These are phyloP conservation scores for Ataeniobius toweri DNA, from an alignment of 2,797 vertebrate species.

Conservation along the genomic window DNA sequence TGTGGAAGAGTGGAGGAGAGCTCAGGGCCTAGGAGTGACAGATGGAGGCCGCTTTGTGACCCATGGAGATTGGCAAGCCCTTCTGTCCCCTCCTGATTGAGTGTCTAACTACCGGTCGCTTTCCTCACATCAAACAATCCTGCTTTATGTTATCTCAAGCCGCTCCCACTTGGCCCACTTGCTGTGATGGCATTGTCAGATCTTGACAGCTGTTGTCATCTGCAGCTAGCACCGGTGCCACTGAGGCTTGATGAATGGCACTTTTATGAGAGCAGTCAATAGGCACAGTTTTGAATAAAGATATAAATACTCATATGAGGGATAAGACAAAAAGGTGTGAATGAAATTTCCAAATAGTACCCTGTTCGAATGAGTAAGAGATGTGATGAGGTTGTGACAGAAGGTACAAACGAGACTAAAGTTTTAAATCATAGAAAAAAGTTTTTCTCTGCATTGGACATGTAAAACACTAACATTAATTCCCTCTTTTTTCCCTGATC, in stretches of 20 bases:
- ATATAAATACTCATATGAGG: conserved; percentile 44
- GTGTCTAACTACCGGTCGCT: conserved; percentile 75
- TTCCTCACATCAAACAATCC: conserved; percentile 70
- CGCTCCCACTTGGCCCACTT: conserved; percentile 69
- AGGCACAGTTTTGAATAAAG: conserved; percentile 53
- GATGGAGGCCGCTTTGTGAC: conserved; percentile 75
- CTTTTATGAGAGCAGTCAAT: conserved; percentile 66
- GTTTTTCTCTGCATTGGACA: conserved; percentile 7
- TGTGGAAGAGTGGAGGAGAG: conserved; percentile 49
- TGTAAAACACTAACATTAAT: background rate
- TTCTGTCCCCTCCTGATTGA: conserved; percentile 76
- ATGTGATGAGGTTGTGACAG: conserved; percentile 1
- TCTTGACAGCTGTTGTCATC: conserved; percentile 77
- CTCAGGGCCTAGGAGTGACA: conserved; percentile 68
- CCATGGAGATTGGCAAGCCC: conserved; percentile 71
- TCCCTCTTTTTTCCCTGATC: background rate
- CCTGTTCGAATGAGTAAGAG: conserved; percentile 1
- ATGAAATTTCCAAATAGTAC: conserved; percentile 29
- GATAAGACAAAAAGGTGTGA: conserved; percentile 17
- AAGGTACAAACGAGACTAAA: conserved; percentile 1
- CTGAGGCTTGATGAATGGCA: conserved; percentile 67
- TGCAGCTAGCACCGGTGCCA: conserved; percentile 54
- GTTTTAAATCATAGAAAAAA: conserved; percentile 9
- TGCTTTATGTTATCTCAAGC: conserved; percentile 74
- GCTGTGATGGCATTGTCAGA: conserved; percentile 66